phyloP scores from a whole-genome alignment of 2,797 vertebrate species.

The Smutsia gigantea region DNA sequence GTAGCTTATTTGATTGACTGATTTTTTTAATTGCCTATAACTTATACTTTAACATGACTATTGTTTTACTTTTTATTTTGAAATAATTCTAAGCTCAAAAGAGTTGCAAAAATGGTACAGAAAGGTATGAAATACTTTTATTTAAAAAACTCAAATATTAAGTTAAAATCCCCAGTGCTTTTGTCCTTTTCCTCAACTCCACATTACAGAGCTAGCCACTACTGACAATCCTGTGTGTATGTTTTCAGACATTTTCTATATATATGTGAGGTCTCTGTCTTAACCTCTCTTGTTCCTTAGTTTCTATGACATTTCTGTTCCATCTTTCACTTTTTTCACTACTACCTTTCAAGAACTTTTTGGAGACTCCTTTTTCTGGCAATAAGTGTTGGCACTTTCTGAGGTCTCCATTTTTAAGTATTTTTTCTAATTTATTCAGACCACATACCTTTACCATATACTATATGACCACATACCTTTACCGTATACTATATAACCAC shows the following conservation, averaged over 20 bases:
- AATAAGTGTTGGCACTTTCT: not conserved
- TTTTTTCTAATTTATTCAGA: slow-evolving; percentile 33
- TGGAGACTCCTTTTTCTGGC: not conserved
- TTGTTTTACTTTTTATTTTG: not conserved
- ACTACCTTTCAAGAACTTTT: not conserved
- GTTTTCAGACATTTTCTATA: not conserved
- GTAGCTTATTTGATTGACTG: not conserved
- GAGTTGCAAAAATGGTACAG: not conserved
- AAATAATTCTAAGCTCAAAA: not conserved
- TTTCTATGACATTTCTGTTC: not conserved
- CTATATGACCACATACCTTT: not conserved
- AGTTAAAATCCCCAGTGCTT: not conserved
- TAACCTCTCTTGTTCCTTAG: not conserved
- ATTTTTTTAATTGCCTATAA: slow-evolving; percentile 12
- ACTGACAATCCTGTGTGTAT: not conserved
- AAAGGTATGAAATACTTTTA: not conserved
- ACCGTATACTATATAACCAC: not conserved
- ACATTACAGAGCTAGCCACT: not conserved
- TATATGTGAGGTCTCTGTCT: not conserved
- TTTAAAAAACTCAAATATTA: slow-evolving; percentile 43
- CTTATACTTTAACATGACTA: not conserved
- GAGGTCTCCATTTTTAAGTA: not conserved
- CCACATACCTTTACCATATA: not conserved
- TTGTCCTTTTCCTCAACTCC: not conserved
- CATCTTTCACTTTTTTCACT: not conserved